A percentile compares a stretch with the other conserved stretches of the same genome.
Evolutionary conservation across 2,113 vertebrate species (phyloP).

Genomic region (Cephalopholis sonnerati): DNA sequence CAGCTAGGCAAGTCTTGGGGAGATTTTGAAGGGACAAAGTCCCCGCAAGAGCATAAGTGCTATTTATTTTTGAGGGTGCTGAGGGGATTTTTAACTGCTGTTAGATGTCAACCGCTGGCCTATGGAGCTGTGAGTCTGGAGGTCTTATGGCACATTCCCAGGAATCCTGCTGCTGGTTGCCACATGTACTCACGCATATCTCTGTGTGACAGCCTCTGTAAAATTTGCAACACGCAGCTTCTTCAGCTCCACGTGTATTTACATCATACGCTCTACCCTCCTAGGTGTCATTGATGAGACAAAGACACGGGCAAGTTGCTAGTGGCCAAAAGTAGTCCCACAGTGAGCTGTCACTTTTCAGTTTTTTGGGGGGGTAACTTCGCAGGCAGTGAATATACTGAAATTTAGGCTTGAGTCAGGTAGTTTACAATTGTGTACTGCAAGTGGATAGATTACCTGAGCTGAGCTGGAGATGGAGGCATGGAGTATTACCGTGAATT

Average conservation of each 20-base stretch:
- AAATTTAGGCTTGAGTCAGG: background rate
- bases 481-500: conserved; percentile 10
- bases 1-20: background rate
- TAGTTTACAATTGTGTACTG: background rate
- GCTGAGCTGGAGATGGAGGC: background rate
- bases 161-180: conserved; percentile 11
- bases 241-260: background rate
- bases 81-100: background rate
- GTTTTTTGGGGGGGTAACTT: conserved; percentile 2
- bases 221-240: conserved; percentile 29
- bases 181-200: background rate
- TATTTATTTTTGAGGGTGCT: background rate
- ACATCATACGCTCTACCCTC: background rate
- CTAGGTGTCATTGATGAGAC: background rate
- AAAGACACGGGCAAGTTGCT: background rate
- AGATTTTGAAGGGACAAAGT: background rate
- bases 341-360: background rate
- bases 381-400: background rate
- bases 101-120: conserved; percentile 12
- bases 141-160: conserved; percentile 14
- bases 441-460: background rate
- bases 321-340: background rate
- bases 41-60: background rate
- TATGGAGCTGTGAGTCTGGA: conserved; percentile 2
- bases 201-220: conserved; percentile 17